phyloP scores from a whole-genome alignment of 1,140 invertebrate genomes.

The Panonychus citri region DNA sequence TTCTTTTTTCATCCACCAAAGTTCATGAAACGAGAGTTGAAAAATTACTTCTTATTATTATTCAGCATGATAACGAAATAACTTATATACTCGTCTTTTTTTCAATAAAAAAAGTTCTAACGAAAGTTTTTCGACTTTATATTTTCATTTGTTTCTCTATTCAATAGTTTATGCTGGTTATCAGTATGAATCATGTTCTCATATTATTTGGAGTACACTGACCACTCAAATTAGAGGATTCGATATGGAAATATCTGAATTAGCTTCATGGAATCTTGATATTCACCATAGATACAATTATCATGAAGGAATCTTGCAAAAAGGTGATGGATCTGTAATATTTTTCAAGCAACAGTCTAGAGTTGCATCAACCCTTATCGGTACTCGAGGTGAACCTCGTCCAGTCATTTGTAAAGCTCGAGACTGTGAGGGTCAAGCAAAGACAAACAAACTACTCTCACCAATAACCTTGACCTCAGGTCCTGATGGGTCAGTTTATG shows the following conservation, averaged over 20 bases:
- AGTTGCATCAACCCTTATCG: constrained; percentile 74
- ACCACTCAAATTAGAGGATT: constrained; percentile 83
- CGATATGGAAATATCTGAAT: constrained; percentile 84
- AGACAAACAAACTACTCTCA: constrained; percentile 59
- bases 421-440: constrained; percentile 61
- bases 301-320: constrained; percentile 80
- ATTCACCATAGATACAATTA: constrained; percentile 97
- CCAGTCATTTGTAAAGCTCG: constrained; percentile 34
- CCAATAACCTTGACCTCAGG: constrained; percentile 78
- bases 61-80: no score
- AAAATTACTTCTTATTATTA: no score
- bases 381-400: constrained; percentile 56
- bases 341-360: constrained; percentile 65
- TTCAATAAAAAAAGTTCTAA: no score
- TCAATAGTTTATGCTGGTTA: constrained; percentile 52
- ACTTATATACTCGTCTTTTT: no score
- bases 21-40: no score
- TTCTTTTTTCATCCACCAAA: no score
- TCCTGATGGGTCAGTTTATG: constrained; percentile 82
- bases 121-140: no score
- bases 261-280: constrained; percentile 89
- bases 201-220: constrained; percentile 76
- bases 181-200: constrained; percentile 59
- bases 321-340: constrained; percentile 76
- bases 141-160: constrained; percentile 5